Conservation (phyloP, 2,888 invertebrate species). For the Apotomis betuletana region DNA sequence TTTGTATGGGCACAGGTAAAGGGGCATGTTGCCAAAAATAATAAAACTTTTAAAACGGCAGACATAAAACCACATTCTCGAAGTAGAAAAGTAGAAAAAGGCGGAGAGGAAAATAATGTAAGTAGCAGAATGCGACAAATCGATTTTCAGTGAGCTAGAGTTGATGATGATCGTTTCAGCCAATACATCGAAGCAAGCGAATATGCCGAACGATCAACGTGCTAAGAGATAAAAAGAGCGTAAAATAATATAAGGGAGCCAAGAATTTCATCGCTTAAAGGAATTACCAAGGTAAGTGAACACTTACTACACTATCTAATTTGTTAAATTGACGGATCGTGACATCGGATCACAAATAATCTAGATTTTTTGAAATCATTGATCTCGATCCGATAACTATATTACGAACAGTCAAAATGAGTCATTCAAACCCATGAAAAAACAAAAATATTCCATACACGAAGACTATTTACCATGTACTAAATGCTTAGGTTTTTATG, state of each 20-base stretch:
- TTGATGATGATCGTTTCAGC: too few species aligned
- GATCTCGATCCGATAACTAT: not conserved
- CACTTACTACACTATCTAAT: not conserved
- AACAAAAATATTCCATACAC: constrained; percentile 5
- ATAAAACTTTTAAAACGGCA: constrained; percentile 31
- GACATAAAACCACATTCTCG: constrained; percentile 23
- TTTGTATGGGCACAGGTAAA: constrained; percentile 42
- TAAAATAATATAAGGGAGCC: too few species aligned
- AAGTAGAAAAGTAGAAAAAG: not conserved
- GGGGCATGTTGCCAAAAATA: constrained; percentile 23
- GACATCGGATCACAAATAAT: not conserved
- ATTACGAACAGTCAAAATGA: constrained; percentile 9
- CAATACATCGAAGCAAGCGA: too few species aligned
- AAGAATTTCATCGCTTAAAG: too few species aligned
- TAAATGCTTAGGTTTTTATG: too few species aligned
- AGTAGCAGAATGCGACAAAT: too few species aligned
- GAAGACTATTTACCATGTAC: constrained; percentile 33
- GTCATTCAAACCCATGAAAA: constrained; percentile 18
- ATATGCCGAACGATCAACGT: too few species aligned
- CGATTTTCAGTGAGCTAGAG: too few species aligned
- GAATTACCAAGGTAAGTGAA: too few species aligned
- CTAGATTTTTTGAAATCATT: not conserved
- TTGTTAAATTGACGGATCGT: not conserved
- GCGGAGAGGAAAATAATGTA: too few species aligned
- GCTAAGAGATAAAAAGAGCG: too few species aligned